A percentile compares a stretch with the other conserved stretches of the same genome.
Conservation (phyloP, 2,888 invertebrate species). For the Drosophila trichaetosa region DNA sequence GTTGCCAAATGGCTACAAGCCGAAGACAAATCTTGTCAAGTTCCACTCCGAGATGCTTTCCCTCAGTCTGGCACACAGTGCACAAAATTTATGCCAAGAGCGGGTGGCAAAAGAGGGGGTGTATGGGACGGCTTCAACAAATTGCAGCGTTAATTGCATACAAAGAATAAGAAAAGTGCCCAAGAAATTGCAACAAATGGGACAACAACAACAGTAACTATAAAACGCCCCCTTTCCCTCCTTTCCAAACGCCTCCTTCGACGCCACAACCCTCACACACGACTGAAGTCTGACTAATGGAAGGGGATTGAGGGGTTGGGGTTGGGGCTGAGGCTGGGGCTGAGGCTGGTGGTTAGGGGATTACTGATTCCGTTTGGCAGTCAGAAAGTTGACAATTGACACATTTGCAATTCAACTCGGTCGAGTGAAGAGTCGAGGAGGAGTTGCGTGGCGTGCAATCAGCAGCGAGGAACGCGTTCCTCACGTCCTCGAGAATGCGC, state of each 20-base stretch:
- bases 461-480: constrained; percentile 38
- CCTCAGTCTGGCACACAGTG: neutral
- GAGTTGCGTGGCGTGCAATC: constrained; percentile 47
- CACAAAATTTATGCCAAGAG: constrained; percentile 28
- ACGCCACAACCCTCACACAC: constrained; percentile 1
- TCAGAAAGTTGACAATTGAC: constrained; percentile 79
- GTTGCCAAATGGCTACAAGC: constrained; percentile 66
- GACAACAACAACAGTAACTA: constrained; percentile 34
- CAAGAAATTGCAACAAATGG: constrained; percentile 75
- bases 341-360: neutral
- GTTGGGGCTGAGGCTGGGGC: neutral
- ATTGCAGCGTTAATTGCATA: constrained; percentile 79
- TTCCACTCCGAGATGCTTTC: constrained; percentile 2
- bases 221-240: neutral
- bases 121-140: constrained; percentile 41
- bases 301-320: neutral
- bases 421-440: constrained; percentile 51
- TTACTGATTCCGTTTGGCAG: constrained; percentile 60
- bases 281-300: constrained; percentile 21
- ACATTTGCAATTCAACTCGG: constrained; percentile 77
- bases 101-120: neutral
- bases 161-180: constrained; percentile 76
- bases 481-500: constrained; percentile 29
- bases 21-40: constrained; percentile 58
- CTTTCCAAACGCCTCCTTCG: neutral